Evolutionary conservation across 2,113 vertebrate species (phyloP), one percentile per base, ranked within the genome.

Genomic region (Channa maculata): DNA sequence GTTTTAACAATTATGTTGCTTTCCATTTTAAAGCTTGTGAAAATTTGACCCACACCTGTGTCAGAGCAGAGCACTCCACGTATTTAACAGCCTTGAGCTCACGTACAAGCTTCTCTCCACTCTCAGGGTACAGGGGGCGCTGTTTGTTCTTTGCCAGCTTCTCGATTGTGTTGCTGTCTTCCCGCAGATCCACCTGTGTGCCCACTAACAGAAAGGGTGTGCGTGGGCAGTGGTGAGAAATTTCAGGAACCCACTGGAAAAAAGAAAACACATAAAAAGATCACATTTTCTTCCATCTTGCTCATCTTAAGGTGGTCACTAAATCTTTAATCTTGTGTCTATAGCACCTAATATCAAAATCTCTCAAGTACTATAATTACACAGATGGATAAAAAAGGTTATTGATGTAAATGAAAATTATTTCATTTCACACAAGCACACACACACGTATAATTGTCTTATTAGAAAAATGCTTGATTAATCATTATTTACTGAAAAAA

Each of bases 131-230:
- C 58, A 98, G 95, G 55, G 98, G 97, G 66, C 97, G 97, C 95
- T 99, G 98, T 93, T 99, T 99, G 91, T 99, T 99, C 94, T 99
- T 99, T 86, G 98, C 97, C 90, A 99, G 95, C 88, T 99, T 99
- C 91, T 99, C 98, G 67, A 98, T 94, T 6, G 97, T 99, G 88
- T 96, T 98, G 65, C 95, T 96, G 88, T 99, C 98, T 89, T 99
- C 98, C 90, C 98, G 92, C 84, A 99, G 92, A 85, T 99, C 98
- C 89, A 98, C 95, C 77, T 99, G 97, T 82, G 98, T 99, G 54
- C 98, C 98, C 88, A 99, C 98, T 86, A 99, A 94, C 93, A 99
- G 95, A 92, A 98, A 99, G 75, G 98, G 98, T 71, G 97, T 98
- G 90, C 96, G 96, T 86, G 97, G 97, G 95, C 98, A 99, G 84